phyloP scores from a whole-genome alignment of 2,113 vertebrate genomes.

The Oxygymnocypris stewartii region DNA sequence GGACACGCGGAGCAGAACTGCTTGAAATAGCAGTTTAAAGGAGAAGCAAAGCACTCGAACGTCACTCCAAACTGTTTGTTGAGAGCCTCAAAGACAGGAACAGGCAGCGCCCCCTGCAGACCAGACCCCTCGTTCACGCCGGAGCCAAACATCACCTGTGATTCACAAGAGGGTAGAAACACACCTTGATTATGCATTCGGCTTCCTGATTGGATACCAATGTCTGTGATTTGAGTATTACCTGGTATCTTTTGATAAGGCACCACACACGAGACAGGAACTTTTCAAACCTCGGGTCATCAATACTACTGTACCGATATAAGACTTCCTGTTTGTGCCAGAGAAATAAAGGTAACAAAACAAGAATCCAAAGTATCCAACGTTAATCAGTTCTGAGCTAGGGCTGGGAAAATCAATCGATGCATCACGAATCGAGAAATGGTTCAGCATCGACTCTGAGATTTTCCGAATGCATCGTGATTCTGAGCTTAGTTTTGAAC shows the following conservation, averaged over 20 bases:
- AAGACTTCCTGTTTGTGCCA: slow-evolving; percentile 83
- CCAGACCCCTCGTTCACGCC: slow-evolving; percentile 91
- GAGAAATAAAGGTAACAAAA: background rate
- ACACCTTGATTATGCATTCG: background rate
- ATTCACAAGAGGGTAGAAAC: background rate
- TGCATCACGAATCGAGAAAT: too few relatives aligned
- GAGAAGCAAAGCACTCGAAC: slow-evolving; percentile 97
- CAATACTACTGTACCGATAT: slow-evolving; percentile 93
- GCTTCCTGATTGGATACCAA: background rate
- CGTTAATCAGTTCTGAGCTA: background rate
- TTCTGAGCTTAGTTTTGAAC: too few relatives aligned
- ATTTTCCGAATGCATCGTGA: too few relatives aligned
- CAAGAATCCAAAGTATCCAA: background rate
- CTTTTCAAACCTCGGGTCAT: slow-evolving; percentile 90
- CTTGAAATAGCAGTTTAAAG: slow-evolving; percentile 98
- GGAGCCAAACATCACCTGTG: slow-evolving; percentile 93
- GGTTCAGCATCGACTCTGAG: too few relatives aligned
- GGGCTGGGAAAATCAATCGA: too few relatives aligned
- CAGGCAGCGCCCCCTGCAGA: slow-evolving; percentile 91
- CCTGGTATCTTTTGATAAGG: slow-evolving; percentile 96
- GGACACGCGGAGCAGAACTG: slow-evolving; percentile 97
- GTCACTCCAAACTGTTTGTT: slow-evolving; percentile 92
- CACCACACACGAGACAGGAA: slow-evolving; percentile 97
- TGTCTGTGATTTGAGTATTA: slow-evolving; percentile 55
- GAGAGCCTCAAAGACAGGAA: slow-evolving; percentile 87